Evolutionary conservation across 2,113 vertebrate genomes (phyloP), one percentile per base, ranked within the genome.

Genomic region (Gnathonemus echidnorhynchus): DNA sequence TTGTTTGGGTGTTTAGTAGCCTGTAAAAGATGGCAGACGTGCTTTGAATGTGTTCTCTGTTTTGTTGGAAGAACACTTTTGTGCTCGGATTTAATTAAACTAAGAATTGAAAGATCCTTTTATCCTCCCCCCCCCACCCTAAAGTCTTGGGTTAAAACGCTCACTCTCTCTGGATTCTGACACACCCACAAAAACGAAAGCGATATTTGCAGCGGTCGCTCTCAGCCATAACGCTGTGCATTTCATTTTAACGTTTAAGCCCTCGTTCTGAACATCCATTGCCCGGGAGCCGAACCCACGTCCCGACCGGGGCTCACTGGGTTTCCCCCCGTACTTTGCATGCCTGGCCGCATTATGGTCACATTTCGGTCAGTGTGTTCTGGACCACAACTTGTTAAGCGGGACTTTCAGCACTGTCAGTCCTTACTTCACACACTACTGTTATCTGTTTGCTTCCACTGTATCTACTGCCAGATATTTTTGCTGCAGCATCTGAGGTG

Each of bases 201-300:
- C 50, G 4, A 42, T 27, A 52, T 89, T 56, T 35, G 49, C 10
- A 2, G 88, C 31, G 1, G 17, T 52, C 17, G 10, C 27, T 35
- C 3, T 15, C 21, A 10, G 74, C 49, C 53, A 53, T 48, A 89
- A 49, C 6, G 35, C 86, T 3, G 50, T 39, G 31, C 6, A 21
- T 84, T 31, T 46, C 48, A 83, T 89, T 56, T 89, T 84, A 89
- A 84, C 84, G 45, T 89, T 46, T 50, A 31, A 39, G 74, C 77
- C 70, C 35, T n/a, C 17, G 7, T 45, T 89, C 24, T 17, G 45
- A 19, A 66, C 24, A 5, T 24, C 88, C 35, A 4, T 35, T 66
- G 17, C 8, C 24, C 15, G 49, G 35, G 70, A n/a, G 88, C 74
- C 4, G 24, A 39, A 49, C 27, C 48, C 27, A 39, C 74, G 19